Evolutionary conservation across 2,113 vertebrate genomes (phyloP), one percentile per base, ranked within the genome.

Genomic region (Microcebus lehilahytsara): DNA sequence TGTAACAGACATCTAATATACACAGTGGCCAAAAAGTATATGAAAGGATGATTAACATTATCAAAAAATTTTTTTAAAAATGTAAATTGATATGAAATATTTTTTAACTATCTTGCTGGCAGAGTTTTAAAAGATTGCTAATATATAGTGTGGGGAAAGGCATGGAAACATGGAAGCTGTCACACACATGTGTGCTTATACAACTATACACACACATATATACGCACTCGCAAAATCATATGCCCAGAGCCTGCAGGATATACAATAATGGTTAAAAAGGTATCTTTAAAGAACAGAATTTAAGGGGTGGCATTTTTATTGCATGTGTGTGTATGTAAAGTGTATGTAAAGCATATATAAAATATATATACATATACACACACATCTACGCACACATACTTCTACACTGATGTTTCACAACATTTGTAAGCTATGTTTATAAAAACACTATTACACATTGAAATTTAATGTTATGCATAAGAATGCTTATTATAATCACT

Each of bases 221-320:
- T 4, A 13, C 12, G 9, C 14, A 20, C 30, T 32, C 81, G 25
- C n/a, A 58, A 20, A 78, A 46, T 12, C 30, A 67, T 22, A 74
- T 22, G 20, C 22, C 14, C 22, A 40, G 16, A 75, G 46, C 60
- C 10, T 62, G 6, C 25, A 49, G 9, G 4, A 2, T 22, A 12
- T 9, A 20, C 20, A 40, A 23, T 34, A 46, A 13, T 8, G 1
- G 4, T n/a, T n/a, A 56, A 53, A 72, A 25, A 3, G 1, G 0
- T 30, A 34, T 60, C 60, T 89, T 74, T 85, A 62, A 69, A 27
- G 12, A 67, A 40, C 5, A 74, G 49, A 6, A 69, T 79, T 89
- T 72, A 58, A 25, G 25, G 34, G 49, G n/a, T 34, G 17, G 22
- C 6, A 64, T 81, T 79, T 87, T 53, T 16, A 22, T 12, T 80